Percentiles rank a stretch among this genome's conserved stretches.
Conservation (phyloP, 1,140 invertebrate genomes). For the Drosophila rufa region DNA sequence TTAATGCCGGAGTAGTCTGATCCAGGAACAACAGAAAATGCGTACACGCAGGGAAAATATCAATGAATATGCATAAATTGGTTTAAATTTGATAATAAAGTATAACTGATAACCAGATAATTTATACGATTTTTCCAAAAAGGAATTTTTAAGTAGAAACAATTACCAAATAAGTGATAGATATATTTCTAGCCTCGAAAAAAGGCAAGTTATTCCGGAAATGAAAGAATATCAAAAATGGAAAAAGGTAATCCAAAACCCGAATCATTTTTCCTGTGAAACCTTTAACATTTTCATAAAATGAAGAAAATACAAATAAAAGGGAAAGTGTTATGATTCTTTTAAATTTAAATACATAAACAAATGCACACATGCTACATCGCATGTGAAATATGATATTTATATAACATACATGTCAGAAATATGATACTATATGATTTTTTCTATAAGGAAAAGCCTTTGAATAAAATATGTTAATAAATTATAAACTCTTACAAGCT, state of each 20-base stretch:
- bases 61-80: background rate
- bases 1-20: constrained; percentile 67
- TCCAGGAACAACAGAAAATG: constrained; percentile 27
- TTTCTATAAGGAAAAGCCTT: too few species aligned
- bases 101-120: background rate
- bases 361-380: background rate
- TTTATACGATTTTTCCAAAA: background rate
- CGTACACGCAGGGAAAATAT: constrained; percentile 11
- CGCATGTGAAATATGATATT: background rate
- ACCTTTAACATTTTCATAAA: too few species aligned
- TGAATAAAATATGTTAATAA: background rate
- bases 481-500: background rate
- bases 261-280: too few species aligned
- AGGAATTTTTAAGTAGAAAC: background rate
- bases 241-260: too few species aligned
- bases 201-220: background rate
- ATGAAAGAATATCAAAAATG: too few species aligned
- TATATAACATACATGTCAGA: background rate
- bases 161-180: background rate
- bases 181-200: background rate
- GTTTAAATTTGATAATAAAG: too few species aligned
- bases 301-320: background rate
- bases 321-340: constrained; percentile 12
- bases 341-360: background rate
- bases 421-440: background rate